Base-by-base conservation (phyloP, 2,888 invertebrate species). In the Drosophila nr. perissopoda region DNA sequence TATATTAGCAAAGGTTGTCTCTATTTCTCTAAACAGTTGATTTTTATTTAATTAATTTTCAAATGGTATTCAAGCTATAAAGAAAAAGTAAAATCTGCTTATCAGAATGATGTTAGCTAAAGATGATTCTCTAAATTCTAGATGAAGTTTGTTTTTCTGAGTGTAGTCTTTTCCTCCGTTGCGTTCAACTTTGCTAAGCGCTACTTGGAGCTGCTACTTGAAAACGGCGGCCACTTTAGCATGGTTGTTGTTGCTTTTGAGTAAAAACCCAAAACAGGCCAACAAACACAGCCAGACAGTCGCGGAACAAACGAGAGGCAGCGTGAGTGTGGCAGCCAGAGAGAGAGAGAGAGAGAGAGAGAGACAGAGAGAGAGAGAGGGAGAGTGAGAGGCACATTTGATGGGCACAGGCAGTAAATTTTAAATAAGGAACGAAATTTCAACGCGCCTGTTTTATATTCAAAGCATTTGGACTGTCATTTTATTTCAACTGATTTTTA, bases 401-500 rank as follows among this genome's bases (percentile, higher is more conserved):
- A 46, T 63, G 42, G 33, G 36, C 61, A 29, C 25, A 33, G 49
- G 48, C 53, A 42, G 68, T 58, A 56, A 46, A 56, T 49, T 72
- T 27, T 59, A 38, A 38, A 29, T 18, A n/a, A 27, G 38, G 36
- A 70, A 54, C 34, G 40, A 54, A 69, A 56, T 62, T 58, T 62
- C 58, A 63, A 48, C 51, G 63, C 54, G 48, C 18, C 54, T 70
- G 62, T 57, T 88, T 86, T 77, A 74, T 77, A 86, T 83, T 81
- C 87, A 88, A 83, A 88, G 64, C 76, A 54, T 65, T 70, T 67
- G 63, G 53, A 69, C 73, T 74, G 70, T 76, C 65, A 75, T 87
- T 89, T 84, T 78, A 87, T 90, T 87, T 81, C 75, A 74, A 63
- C 74, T 79, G 78, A 89, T 87, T 88, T 90, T 88, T 82, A 83